Evolutionary conservation across 1,140 invertebrate genomes (phyloP), one percentile per base, ranked within the genome.

Genomic region (Ostrea edulis): DNA sequence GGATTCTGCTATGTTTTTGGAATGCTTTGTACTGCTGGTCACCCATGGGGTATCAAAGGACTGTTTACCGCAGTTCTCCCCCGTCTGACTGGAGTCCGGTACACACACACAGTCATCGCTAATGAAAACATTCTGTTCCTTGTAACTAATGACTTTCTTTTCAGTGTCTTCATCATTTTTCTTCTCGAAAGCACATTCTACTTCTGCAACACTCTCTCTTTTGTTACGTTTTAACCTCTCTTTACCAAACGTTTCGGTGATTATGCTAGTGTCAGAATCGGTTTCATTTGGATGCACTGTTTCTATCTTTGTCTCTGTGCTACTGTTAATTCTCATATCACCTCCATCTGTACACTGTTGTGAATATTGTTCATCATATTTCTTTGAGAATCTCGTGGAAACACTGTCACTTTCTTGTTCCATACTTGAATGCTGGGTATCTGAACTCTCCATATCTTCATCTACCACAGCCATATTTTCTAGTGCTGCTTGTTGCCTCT

Each of bases 11-110:
- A 25, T 14, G 68, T 35, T 77, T 25, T 77, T 77, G 68, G 68
- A 77, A 77, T 77, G 68, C 29, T 77, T 77, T 9, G 68, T 77
- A 77, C 68, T 77, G 68, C 68, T 77, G 22, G 68, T 77, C 68
- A 77, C 68, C 68, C 25, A 9, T 4, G 68, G 25, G 35, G 29
- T 4, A 29, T 29, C 68, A 77, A 3, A 77, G 14, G 29, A 35
- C 29, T 25, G 68, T 9, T 35, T 77, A 25, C 68, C 17, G 29
- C 9, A 29, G 68, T 44, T 77, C 25, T 77, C 68, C 9, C 29
- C 29, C 14, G 25, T 11, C 25, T 77, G 68, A 14, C 68, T 77
- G 12, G 68, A 77, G 68, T 77, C 68, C 29, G 68, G 68, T 4
- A 77, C 29, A 77, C 68, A 77, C 68, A 77, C 25, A 29, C 11